Evolutionary conservation across 2,113 vertebrate genomes (phyloP), one percentile per base, ranked within the genome.

Genomic region (Leptocoma aspasia): DNA sequence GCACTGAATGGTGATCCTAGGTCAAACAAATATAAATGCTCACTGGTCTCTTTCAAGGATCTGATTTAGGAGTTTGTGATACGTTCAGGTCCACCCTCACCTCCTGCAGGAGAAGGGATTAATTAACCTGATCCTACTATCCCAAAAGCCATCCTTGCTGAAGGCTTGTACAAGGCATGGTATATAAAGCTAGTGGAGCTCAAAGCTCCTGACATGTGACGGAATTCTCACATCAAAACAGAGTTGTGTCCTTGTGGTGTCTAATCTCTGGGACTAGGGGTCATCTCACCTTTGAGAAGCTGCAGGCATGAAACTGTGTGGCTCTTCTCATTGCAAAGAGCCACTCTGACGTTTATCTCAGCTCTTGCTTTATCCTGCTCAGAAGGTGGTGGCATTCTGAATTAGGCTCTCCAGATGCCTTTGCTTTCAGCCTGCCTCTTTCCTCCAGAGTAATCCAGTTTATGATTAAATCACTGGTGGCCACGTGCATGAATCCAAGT

Each of bases 21-120:
- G 82, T 81, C 82, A 93, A 88, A 64, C 35, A 78, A 83, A 52
- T 53, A 84, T 42, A 92, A 97, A 96, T 65, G 63, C 23, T 47
- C 39, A 28, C 72, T 31, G 59, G 70, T 89, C 53, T 63, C 63
- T 89, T 93, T 80, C 63, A 95, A 91, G 47, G 57, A 27, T 65
- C 69, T 0, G 1, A 8, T 37, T 52, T 16, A 24, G 68, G 13
- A 35, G 26, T 66, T 63, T 56, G 26, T 45, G 41, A 7, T 30
- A 16, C 8, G 2, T 44, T 83, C 18, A 49, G 11, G 49, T 75
- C 30, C n/a, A n/a, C 49, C 22, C 17, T 80, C 1, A 0, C 49
- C 35, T 70, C 42, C 15, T 1, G 6, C 17, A 28, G 39, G 54
- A 79, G 23, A 75, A 79, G 30, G n/a, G 26, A 42, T 59, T 45